Conservation (phyloP, 2,888 invertebrate species). For the Alsophila aescularia region DNA sequence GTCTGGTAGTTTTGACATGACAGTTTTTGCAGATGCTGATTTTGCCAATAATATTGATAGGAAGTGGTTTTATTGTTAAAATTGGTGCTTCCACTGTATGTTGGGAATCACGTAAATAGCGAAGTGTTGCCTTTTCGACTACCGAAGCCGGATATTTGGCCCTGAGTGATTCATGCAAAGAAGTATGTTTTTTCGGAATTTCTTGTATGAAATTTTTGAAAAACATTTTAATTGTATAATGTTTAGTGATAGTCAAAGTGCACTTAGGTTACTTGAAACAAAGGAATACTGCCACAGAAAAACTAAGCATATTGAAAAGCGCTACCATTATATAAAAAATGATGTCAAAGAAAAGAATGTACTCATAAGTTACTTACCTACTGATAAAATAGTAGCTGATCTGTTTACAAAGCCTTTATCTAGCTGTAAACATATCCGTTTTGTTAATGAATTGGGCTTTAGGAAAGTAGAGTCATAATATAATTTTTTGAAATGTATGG, state of each 20-base stretch:
- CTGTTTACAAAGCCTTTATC: background rate
- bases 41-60: background rate
- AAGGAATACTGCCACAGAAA: constrained; percentile 3
- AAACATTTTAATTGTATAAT: background rate
- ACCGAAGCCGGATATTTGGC: background rate
- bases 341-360: background rate
- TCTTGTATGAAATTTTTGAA: background rate
- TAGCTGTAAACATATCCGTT: too few relatives aligned
- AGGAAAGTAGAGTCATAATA: too few relatives aligned
- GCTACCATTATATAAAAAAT: constrained; percentile 3
- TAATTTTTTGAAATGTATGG: too few relatives aligned
- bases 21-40: background rate
- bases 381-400: constrained; percentile 6
- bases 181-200: constrained; percentile 1
- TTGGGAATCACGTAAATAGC: background rate
- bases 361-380: background rate
- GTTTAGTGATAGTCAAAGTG: constrained; percentile 5
- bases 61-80: background rate
- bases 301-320: constrained; percentile 2
- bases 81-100: background rate
- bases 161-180: background rate
- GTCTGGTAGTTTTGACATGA: background rate
- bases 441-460: too few relatives aligned
- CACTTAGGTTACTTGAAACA: background rate
- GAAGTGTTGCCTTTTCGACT: background rate